Percentiles rank a stretch among this genome's conserved stretches.
Conservation (phyloP, 2,113 vertebrate species). For the cat (Felis catus) region F.catus_Fca126_mat1.0 CM031415.1:187332001-187332500, state of each 20-base stretch:
- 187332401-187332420: neutral
- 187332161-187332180: neutral
- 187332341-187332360: neutral
- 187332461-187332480: neutral
- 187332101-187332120: neutral
- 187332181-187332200: neutral
- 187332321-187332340: neutral
- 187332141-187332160: rapidly evolving
- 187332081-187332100: neutral
- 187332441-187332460: neutral
- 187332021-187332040: neutral
- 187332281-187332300: neutral
- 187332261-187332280: neutral
- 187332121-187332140: neutral
- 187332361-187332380: neutral
- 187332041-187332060: neutral
- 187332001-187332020: neutral
- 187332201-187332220: neutral
- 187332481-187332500: neutral
- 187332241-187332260: neutral
- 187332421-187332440: neutral
- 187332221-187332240: neutral
- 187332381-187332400: neutral
- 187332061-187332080: neutral
- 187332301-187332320: rapidly evolving